A percentile compares a stretch with the other conserved stretches of the same genome.
Evolutionary conservation across 2,797 vertebrate species (phyloP).

Genomic region (Trematomus bernacchii): DNA sequence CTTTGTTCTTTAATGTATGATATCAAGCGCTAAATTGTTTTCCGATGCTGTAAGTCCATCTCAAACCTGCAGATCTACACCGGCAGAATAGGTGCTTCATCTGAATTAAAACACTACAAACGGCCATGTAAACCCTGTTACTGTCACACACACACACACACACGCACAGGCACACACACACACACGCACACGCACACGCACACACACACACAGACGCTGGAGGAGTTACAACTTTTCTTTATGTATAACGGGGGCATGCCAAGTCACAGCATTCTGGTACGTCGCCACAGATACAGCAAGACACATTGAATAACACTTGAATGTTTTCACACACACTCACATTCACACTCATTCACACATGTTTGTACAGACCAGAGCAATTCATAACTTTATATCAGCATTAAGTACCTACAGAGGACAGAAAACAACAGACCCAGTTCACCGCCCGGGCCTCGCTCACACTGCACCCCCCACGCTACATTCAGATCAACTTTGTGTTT

Average conservation of each 20-base stretch:
- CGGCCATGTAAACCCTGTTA: too few species aligned
- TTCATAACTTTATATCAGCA: slow-evolving; percentile 82
- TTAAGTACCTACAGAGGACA: slow-evolving; percentile 81
- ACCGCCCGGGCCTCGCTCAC: slow-evolving; percentile 39
- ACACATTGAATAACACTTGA: slow-evolving; percentile 62
- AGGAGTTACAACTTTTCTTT: slow-evolving; percentile 55
- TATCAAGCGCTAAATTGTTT: too few species aligned
- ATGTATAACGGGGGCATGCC: slow-evolving; percentile 71
- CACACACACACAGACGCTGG: slow-evolving; percentile 14
- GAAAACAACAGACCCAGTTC: slow-evolving; percentile 50
- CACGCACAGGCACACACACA: too few species aligned
- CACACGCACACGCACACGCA: slow-evolving; percentile 24
- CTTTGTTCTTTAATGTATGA: too few species aligned
- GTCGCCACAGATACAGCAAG: slow-evolving; percentile 75
- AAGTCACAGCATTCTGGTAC: slow-evolving; percentile 79
- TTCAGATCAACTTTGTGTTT: slow-evolving; percentile 8
- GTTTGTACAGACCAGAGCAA: slow-evolving; percentile 78
- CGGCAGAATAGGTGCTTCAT: too few species aligned
- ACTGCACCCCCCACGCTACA: not conserved
- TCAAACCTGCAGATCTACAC: too few species aligned
- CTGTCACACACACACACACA: too few species aligned
- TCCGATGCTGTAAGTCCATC: too few species aligned
- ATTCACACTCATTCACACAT: slow-evolving; percentile 43
- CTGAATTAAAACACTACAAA: too few species aligned
- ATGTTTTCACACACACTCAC: slow-evolving; percentile 44